Evolutionary conservation across 53 echinoderm and acorn worm genomes (phyloP), one percentile per base, ranked within the genome.

Genomic region (Luidia sarsii): DNA sequence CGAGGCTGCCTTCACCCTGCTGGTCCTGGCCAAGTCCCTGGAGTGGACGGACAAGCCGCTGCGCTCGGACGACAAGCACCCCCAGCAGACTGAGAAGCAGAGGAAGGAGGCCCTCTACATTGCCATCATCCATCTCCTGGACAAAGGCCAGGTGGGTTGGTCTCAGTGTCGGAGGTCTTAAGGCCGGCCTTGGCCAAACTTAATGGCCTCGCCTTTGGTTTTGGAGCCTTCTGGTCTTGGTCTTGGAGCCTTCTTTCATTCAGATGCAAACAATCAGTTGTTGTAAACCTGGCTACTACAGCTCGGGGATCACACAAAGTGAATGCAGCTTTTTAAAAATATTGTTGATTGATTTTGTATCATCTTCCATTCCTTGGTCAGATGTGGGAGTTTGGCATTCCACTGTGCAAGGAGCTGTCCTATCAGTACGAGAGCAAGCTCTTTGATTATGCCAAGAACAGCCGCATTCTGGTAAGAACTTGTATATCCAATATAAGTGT

Each of bases 371-470:
- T n/a, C n/a, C n/a, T n/a, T n/a, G n/a, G n/a, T n/a, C 16, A 95
- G 95, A 84, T 89, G 3, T 99, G 99, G 99, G 99, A 99, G 80
- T 86, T 81, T 81, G 99, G 99, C 1, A 91, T 99, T 13, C 94
- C 94, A 7, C 82, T 99, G 8, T 91, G 94, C 39, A 99, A 99
- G 70, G 99, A 99, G 48, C 79, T 99, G 33, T 89, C 94, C 14
- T 68, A 77, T 4, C 94, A 94, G 66, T 99, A 99, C 35, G 99
- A 99, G 80, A 77, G 62, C 49, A 91, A 91, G 31, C 80, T 88
- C 15, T 99, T 94, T 86, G 91, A 99, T 59, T 99, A 99, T 70
- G 87, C 59, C 25, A 94, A 94, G 52, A 89, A 94, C 74, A 91
- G 91, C 68, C 36, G 59, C 3, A 88, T 94, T 46, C 84, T 97